Base-by-base conservation (phyloP, 1,140 invertebrate species). In the Copidosoma floridanum region DNA sequence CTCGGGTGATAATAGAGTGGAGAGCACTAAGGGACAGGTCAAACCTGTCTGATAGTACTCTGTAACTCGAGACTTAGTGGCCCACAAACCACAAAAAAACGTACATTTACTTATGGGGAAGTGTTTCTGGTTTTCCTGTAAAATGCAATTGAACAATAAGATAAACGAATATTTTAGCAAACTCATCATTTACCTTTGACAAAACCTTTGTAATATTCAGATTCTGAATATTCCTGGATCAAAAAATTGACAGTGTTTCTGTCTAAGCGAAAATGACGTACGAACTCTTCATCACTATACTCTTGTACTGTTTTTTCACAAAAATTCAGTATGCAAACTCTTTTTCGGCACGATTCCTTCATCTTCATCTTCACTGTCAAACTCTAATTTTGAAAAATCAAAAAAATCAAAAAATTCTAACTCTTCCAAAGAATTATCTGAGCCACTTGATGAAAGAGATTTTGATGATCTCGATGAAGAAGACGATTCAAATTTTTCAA, bases 11-110 rank as follows among this genome's bases (percentile, higher is more conserved):
- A 26, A 75, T 64, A 21, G 56, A 54, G 53, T 55, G 54, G 10
- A 76, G 48, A 51, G 51, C 50, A 55, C 70, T 73, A 12, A 71
- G 58, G 20, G 62, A 57, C 32, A 75, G 53, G 60, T 67, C 60
- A 55, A 74, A 75, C 27, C 70, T 57, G 46, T 73, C 68, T 24
- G 65, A 65, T 41, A 71, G 64, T 66, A 74, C 72, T 29, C 71
- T 18, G 61, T 67, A 75, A 41, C 41, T 44, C 53, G 67, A 64
- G 41, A 68, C 62, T 65, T 74, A 56, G 65, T 75, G 65, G 18
- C 71, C 68, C 26, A 57, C 63, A 65, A 68, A 75, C 70, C 70
- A 75, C 43, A 75, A 65, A 65, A 70, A 74, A 29, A 64, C 66
- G 4, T 29, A 50, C 1, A 65, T 48, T 27, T 66, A 58, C 41